Evolutionary conservation across 1,140 invertebrate species (phyloP).

Genomic region (Drosophila nigrodunni): DNA sequence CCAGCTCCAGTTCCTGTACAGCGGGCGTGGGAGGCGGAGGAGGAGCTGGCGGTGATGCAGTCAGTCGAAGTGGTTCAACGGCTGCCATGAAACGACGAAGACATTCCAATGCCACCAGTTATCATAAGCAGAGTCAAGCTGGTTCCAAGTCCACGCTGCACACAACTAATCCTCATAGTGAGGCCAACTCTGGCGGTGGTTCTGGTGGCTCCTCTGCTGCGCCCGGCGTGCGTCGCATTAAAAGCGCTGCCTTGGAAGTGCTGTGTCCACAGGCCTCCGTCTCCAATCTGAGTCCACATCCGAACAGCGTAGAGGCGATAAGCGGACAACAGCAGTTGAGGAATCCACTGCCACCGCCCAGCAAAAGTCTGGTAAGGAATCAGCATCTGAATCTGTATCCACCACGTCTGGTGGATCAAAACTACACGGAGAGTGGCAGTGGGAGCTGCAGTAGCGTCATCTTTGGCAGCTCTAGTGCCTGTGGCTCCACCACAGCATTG

Average conservation of each 20-base stretch:
- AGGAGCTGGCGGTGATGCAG: neutral
- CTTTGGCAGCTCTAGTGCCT: constrained; percentile 88
- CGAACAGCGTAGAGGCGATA: constrained; percentile 89
- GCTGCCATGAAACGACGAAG: constrained; percentile 85
- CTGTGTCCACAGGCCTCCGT: constrained; percentile 88
- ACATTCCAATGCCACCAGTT: constrained; percentile 87
- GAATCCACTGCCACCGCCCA: constrained; percentile 88
- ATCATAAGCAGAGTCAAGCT: constrained; percentile 56
- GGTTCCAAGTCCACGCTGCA: constrained; percentile 50
- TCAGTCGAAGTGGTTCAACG: constrained; percentile 25
- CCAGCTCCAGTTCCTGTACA: constrained; percentile 9
- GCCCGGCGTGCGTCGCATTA: constrained; percentile 86
- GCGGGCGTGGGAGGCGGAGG: neutral
- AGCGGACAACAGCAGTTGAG: constrained; percentile 87
- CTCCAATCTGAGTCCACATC: constrained; percentile 88
- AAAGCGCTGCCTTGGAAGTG: constrained; percentile 88
- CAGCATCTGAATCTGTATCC: constrained; percentile 88
- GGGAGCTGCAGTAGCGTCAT: constrained; percentile 86
- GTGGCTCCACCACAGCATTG: constrained; percentile 75
- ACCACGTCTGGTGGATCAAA: constrained; percentile 78
- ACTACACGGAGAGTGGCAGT: constrained; percentile 54
- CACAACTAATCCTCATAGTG: constrained; percentile 12
- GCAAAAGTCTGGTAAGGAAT: constrained; percentile 88
- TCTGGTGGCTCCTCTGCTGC: constrained; percentile 62
- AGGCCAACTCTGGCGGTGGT: neutral